Evolutionary conservation across 2,888 invertebrate species (phyloP).

Genomic region (Tinea pellionella): DNA sequence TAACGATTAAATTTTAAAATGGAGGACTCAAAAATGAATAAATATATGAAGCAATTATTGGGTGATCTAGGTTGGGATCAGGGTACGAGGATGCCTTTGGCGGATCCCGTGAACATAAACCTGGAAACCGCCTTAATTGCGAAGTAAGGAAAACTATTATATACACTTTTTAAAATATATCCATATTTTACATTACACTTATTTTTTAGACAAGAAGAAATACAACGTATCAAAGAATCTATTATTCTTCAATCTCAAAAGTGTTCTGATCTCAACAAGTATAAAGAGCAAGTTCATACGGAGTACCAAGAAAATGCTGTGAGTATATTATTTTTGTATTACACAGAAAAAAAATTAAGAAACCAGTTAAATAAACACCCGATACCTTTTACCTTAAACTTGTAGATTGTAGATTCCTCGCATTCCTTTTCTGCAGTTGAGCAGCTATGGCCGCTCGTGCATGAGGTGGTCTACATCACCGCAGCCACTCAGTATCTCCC

Average conservation of each 20-base stretch:
- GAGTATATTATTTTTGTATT: too few species aligned
- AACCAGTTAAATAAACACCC: too few species aligned
- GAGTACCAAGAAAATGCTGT: conserved; percentile 65
- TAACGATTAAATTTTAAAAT: not conserved
- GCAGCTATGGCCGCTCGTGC: too few species aligned
- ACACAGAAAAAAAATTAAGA: too few species aligned
- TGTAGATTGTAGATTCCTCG: too few species aligned
- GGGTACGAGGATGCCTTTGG: conserved; percentile 83
- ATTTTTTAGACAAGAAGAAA: conserved; percentile 50
- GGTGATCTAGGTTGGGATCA: conserved; percentile 79
- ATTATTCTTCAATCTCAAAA: conserved; percentile 46
- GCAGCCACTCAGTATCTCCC: too few species aligned
- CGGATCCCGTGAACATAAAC: conserved; percentile 76
- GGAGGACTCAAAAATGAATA: conserved; percentile 3
- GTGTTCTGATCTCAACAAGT: conserved; percentile 50
- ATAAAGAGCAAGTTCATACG: conserved; percentile 48
- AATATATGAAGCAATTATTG: conserved; percentile 70
- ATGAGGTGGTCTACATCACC: too few species aligned
- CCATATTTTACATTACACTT: not conserved
- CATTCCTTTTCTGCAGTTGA: too few species aligned
- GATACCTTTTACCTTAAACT: too few species aligned
- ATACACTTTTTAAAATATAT: not conserved
- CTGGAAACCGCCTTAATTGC: conserved; percentile 44
- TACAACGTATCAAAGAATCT: conserved; percentile 50
- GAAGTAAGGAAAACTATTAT: conserved; percentile 30